Conservation (phyloP, 2,113 vertebrate genomes). For the Nycticorax nycticorax region DNA sequence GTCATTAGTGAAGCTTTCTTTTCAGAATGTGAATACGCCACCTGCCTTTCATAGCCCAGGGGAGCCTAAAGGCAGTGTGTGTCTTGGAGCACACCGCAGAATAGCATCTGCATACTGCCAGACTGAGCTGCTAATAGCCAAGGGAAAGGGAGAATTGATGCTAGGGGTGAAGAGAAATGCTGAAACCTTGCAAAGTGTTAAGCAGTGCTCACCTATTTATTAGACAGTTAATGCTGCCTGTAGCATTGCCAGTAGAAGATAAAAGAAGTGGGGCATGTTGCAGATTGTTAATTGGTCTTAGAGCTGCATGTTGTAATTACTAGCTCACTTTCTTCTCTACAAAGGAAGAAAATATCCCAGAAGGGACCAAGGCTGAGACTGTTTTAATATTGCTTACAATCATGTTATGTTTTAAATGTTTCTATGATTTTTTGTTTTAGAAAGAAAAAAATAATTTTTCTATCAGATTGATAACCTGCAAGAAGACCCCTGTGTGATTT, state of each 20-base stretch:
- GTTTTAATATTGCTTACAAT: slow-evolving; percentile 21
- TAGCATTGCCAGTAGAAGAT: slow-evolving; percentile 50
- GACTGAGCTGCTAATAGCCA: slow-evolving; percentile 56
- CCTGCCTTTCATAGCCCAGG: slow-evolving; percentile 68
- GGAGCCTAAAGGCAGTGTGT: slow-evolving; percentile 42
- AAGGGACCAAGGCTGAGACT: slow-evolving; percentile 15
- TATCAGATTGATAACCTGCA: neutral
- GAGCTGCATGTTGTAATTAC: slow-evolving; percentile 62
- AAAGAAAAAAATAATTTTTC: neutral
- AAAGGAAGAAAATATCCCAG: slow-evolving; percentile 30
- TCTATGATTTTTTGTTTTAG: neutral
- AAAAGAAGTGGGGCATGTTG: slow-evolving; percentile 60
- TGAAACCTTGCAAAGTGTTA: slow-evolving; percentile 44
- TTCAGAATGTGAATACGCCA: slow-evolving; percentile 61
- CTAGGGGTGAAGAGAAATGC: slow-evolving; percentile 38
- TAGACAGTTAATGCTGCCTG: slow-evolving; percentile 62
- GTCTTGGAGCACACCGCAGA: slow-evolving; percentile 51
- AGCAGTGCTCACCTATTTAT: slow-evolving; percentile 63
- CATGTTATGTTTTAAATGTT: neutral
- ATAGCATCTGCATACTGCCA: slow-evolving; percentile 54
- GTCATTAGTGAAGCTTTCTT: slow-evolving; percentile 40
- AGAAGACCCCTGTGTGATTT: neutral
- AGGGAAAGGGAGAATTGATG: slow-evolving; percentile 4
- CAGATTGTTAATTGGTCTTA: slow-evolving; percentile 66
- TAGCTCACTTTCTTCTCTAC: slow-evolving; percentile 31